These are phyloP conservation scores for Etheostoma spectabile DNA, from an alignment of 2,113 vertebrate genomes.

Conservation along the genomic window DNA sequence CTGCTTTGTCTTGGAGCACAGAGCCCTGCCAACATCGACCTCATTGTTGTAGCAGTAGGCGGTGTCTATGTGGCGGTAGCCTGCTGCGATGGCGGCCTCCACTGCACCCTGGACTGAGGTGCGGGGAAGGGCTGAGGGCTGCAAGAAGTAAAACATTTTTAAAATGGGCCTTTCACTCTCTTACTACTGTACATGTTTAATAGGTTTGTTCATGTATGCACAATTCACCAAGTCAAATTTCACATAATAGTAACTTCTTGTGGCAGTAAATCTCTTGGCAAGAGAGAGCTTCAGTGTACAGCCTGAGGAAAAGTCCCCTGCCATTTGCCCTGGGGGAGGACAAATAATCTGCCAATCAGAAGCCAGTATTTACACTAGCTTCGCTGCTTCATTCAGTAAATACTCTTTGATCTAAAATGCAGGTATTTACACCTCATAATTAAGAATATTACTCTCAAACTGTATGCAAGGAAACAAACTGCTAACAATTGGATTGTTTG, in stretches of 20 bases:
- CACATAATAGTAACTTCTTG: too few relatives aligned
- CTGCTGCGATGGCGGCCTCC: slow-evolving; percentile 83
- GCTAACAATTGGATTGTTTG: not conserved
- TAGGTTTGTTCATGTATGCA: too few relatives aligned
- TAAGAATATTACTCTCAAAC: not conserved
- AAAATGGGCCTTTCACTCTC: not conserved
- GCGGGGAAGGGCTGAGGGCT: slow-evolving; percentile 44
- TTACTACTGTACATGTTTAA: not conserved
- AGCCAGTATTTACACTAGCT: not conserved
- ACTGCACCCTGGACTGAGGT: slow-evolving; percentile 67
- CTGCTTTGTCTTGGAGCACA: slow-evolving; percentile 80
- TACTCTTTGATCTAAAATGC: not conserved
- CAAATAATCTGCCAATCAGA: not conserved
- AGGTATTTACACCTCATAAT: not conserved
- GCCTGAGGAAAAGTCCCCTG: not conserved
- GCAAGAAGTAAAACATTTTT: not conserved
- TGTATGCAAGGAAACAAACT: not conserved
- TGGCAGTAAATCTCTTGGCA: too few relatives aligned
- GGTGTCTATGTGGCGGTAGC: slow-evolving; percentile 85
- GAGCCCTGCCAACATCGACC: slow-evolving; percentile 78
- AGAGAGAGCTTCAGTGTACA: not conserved
- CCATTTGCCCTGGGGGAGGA: not conserved
- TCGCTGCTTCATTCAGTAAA: not conserved
- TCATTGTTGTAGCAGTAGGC: slow-evolving; percentile 81
- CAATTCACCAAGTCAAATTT: too few relatives aligned